Conservation (phyloP, 2,888 invertebrate species). For the Monoplex corrugatus region DNA sequence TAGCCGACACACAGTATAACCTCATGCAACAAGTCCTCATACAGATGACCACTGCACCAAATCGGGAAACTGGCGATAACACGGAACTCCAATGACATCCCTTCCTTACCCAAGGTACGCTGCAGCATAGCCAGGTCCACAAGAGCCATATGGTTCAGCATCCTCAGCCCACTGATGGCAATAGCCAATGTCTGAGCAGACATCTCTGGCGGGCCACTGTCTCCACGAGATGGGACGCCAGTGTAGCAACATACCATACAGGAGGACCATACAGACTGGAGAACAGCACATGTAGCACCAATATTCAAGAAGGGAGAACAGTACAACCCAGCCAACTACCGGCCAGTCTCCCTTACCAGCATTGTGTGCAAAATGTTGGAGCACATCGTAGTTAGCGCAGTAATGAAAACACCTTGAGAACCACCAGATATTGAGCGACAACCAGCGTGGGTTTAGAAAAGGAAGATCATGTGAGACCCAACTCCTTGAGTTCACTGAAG, state of each 20-base stretch:
- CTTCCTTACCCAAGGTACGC: constrained; percentile 88
- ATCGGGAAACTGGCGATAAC: constrained; percentile 92
- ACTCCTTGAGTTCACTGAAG: too few species aligned
- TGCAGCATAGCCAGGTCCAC: constrained; percentile 90
- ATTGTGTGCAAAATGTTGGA: too few species aligned
- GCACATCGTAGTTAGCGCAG: too few species aligned
- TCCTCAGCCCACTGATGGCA: constrained; percentile 76
- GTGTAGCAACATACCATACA: constrained; percentile 87
- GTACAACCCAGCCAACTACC: too few species aligned
- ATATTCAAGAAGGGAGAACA: too few species aligned
- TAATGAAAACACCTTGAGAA: too few species aligned
- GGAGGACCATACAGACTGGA: too few species aligned
- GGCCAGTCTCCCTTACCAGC: too few species aligned
- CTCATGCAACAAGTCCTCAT: constrained; percentile 88
- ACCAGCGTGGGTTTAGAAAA: too few species aligned
- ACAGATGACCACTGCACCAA: constrained; percentile 83
- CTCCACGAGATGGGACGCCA: constrained; percentile 85
- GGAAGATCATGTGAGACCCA: too few species aligned
- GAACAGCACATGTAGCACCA: too few species aligned
- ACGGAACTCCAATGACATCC: constrained; percentile 92
- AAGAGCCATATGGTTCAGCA: constrained; percentile 89
- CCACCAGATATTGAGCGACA: too few species aligned
- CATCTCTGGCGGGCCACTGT: constrained; percentile 83
- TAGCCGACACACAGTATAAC: constrained; percentile 91
- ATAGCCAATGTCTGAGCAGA: constrained; percentile 87